These are phyloP conservation scores for Tupiocoris notatus DNA, from an alignment of 2,888 invertebrate species.

Conservation along the genomic window DNA sequence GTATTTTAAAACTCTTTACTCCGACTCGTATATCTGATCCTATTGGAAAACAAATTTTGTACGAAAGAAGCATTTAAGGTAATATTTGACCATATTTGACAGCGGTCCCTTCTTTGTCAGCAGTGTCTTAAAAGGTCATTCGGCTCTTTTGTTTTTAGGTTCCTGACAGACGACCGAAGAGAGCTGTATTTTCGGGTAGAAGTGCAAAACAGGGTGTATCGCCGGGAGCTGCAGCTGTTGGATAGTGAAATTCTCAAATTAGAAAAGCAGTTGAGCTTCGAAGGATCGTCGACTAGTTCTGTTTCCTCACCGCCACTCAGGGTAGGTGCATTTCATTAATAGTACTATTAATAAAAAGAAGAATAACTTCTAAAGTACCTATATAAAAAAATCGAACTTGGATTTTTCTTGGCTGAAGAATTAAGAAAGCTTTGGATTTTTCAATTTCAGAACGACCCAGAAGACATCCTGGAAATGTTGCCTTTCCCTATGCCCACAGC, in stretches of 20 bases:
- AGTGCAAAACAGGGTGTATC: slow-evolving; percentile 87
- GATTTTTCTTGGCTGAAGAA: too few species aligned
- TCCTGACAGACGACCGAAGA: slow-evolving; percentile 74
- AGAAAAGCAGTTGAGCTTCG: slow-evolving; percentile 56
- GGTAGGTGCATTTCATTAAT: too few species aligned
- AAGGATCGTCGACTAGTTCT: slow-evolving; percentile 57
- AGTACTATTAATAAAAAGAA: too few species aligned
- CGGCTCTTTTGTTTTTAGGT: slow-evolving; percentile 57
- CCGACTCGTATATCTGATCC: too few species aligned
- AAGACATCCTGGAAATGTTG: slow-evolving; percentile 47
- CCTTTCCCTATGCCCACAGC: slow-evolving; percentile 15
- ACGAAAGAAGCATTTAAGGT: too few species aligned
- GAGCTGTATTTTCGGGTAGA: slow-evolving; percentile 84
- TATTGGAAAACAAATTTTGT: too few species aligned
- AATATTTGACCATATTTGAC: too few species aligned
- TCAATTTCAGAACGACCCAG: slow-evolving; percentile 49
- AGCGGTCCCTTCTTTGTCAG: too few species aligned
- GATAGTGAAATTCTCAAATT: slow-evolving; percentile 75
- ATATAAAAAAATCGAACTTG: too few species aligned
- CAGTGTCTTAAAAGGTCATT: background rate
- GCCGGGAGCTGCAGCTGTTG: slow-evolving; percentile 73
- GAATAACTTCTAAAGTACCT: too few species aligned
- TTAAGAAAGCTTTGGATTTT: too few species aligned
- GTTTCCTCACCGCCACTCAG: slow-evolving; percentile 53
- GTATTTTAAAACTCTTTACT: too few species aligned